Conservation (phyloP, 2,888 invertebrate genomes). For the Pterostichus madidus region DNA sequence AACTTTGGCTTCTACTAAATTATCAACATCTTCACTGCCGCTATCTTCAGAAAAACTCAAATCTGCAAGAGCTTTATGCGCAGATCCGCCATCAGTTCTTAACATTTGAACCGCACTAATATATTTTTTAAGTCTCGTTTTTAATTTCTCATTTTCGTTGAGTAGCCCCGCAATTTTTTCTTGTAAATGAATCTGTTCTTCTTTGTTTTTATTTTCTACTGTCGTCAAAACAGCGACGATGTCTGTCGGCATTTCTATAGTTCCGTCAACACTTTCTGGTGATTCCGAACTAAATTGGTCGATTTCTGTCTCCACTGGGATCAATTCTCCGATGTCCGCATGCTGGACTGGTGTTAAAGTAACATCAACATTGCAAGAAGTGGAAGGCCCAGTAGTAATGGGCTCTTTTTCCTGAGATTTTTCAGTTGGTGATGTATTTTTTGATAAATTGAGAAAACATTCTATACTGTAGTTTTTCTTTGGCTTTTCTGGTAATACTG, state of each 20-base stretch:
- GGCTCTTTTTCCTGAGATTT: conserved; percentile 4
- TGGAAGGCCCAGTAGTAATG: neutral
- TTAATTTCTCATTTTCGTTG: conserved; percentile 89
- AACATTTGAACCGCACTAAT: conserved; percentile 93
- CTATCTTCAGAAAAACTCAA: conserved; percentile 73
- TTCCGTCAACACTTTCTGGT: conserved; percentile 73
- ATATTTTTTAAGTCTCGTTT: conserved; percentile 91
- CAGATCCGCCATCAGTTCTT: conserved; percentile 79
- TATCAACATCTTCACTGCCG: conserved; percentile 76
- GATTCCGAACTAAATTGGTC: conserved; percentile 72
- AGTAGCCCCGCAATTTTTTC: conserved; percentile 73
- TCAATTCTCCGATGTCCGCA: conserved; percentile 77
- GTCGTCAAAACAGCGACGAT: conserved; percentile 75
- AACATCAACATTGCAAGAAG: conserved; percentile 69
- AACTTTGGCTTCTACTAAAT: conserved; percentile 85
- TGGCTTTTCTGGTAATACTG: conserved; percentile 60
- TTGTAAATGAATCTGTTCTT: conserved; percentile 73
- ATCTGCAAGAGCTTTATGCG: conserved; percentile 73
- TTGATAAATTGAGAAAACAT: conserved; percentile 46
- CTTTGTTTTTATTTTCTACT: conserved; percentile 75
- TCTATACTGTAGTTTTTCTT: conserved; percentile 63
- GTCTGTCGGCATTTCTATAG: conserved; percentile 75
- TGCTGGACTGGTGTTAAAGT: conserved; percentile 78
- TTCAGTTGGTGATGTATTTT: conserved; percentile 55
- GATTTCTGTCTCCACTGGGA: conserved; percentile 76